phyloP scores from a whole-genome alignment of 2,888 invertebrate genomes.

The Coecobrya sp. region DNA sequence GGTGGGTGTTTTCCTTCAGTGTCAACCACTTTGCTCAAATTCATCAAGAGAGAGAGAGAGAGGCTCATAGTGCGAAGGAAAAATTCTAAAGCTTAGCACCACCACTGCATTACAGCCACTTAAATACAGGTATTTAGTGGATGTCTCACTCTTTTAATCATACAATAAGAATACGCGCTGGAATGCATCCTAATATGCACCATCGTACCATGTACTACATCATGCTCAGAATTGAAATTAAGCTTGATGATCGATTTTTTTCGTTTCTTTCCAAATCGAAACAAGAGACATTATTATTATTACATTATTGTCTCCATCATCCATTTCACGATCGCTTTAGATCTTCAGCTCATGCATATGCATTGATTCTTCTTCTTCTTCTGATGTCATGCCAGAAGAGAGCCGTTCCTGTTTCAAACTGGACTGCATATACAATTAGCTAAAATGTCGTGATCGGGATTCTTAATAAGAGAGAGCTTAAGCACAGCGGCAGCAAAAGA shows the following conservation, averaged over 20 bases:
- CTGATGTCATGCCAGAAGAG: conserved; percentile 51
- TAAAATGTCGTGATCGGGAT: conserved; percentile 81
- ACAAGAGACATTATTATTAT: conserved; percentile 70
- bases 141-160: conserved; percentile 76
- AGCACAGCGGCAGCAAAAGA: not conserved
- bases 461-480: conserved; percentile 65
- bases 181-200: conserved; percentile 59
- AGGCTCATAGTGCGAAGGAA: not conserved
- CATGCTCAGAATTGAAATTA: conserved; percentile 78
- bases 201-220: conserved; percentile 34
- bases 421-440: conserved; percentile 81
- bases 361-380: conserved; percentile 51
- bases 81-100: conserved; percentile 55
- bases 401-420: conserved; percentile 71
- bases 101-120: not conserved
- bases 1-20: conserved; percentile 86
- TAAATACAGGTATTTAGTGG: conserved; percentile 58
- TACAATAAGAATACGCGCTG: conserved; percentile 51
- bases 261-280: conserved; percentile 19
- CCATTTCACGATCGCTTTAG: conserved; percentile 8
- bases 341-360: conserved; percentile 64
- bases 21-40: conserved; percentile 78
- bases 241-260: conserved; percentile 66
- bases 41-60: conserved; percentile 68
- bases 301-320: conserved; percentile 70